phyloP scores from a whole-genome alignment of 2,797 vertebrate genomes.

The Urophycis tenuis region DNA sequence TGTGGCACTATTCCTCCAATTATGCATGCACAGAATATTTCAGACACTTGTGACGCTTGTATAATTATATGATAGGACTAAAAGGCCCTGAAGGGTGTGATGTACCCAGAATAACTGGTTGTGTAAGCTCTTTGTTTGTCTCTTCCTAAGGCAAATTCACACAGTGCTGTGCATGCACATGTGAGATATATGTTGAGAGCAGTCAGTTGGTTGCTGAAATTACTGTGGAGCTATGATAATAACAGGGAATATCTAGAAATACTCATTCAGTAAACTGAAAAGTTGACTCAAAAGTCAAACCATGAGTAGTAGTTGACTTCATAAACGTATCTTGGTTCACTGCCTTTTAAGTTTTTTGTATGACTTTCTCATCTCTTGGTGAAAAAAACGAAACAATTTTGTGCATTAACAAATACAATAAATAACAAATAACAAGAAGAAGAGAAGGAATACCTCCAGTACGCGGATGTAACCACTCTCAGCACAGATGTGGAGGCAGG shows the following conservation, averaged over 20 bases:
- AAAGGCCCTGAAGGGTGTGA: background rate
- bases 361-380: background rate
- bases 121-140: background rate
- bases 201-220: background rate
- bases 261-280: background rate
- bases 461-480: slow-evolving; percentile 75
- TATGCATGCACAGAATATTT: background rate
- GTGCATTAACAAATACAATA: background rate
- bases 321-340: background rate
- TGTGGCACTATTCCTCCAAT: background rate
- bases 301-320: background rate
- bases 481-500: slow-evolving; percentile 78
- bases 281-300: background rate
- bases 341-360: background rate
- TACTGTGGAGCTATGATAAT: background rate
- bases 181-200: background rate
- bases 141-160: background rate
- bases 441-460: slow-evolving; percentile 64
- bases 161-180: background rate
- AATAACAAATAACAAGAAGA: background rate
- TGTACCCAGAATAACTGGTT: background rate
- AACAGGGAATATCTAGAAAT: background rate
- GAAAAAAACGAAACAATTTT: too few species aligned
- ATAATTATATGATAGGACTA: background rate
- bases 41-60: background rate